Evolutionary conservation across 2,797 vertebrate genomes (phyloP).

Genomic region (Fistularia commersonii): DNA sequence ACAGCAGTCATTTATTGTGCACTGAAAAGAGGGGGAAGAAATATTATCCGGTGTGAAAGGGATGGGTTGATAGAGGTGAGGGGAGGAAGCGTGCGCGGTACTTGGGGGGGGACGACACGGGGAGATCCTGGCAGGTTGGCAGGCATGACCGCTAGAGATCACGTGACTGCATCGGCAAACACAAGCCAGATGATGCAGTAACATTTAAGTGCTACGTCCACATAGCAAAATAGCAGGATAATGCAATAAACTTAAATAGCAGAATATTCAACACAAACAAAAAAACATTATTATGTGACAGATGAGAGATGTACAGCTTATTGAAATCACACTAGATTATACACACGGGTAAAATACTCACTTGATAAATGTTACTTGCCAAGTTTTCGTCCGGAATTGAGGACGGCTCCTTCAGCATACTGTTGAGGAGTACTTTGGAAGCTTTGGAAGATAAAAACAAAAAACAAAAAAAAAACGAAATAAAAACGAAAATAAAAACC

Average conservation of each 20-base stretch:
- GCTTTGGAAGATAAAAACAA: constrained; percentile 65
- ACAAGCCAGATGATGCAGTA: constrained; percentile 64
- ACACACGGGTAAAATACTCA: constrained; percentile 64
- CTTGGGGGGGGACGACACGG: constrained; percentile 40
- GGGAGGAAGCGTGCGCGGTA: constrained; percentile 35
- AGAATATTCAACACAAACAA: not conserved
- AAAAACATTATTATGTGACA: not conserved
- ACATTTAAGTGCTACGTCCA: constrained; percentile 32
- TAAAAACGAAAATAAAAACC: constrained; percentile 3
- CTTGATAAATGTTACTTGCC: constrained; percentile 92
- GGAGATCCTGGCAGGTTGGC: constrained; percentile 52
- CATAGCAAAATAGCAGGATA: not conserved
- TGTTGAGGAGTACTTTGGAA: constrained; percentile 87
- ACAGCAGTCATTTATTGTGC: constrained; percentile 99
- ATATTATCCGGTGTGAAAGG: constrained; percentile 62
- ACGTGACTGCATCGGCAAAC: constrained; percentile 79
- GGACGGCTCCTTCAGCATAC: constrained; percentile 93
- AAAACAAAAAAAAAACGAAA: constrained; percentile 8
- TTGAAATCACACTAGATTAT: not conserved
- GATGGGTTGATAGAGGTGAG: constrained; percentile 30
- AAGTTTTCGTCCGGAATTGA: constrained; percentile 90
- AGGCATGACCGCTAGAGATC: constrained; percentile 53
- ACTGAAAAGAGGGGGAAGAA: constrained; percentile 83
- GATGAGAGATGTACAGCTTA: not conserved
- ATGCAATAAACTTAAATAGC: not conserved